Percentiles rank a stretch among this genome's conserved stretches.
Evolutionary conservation across 2,113 vertebrate genomes (phyloP).

Genomic region (Ondatra zibethicus): DNA sequence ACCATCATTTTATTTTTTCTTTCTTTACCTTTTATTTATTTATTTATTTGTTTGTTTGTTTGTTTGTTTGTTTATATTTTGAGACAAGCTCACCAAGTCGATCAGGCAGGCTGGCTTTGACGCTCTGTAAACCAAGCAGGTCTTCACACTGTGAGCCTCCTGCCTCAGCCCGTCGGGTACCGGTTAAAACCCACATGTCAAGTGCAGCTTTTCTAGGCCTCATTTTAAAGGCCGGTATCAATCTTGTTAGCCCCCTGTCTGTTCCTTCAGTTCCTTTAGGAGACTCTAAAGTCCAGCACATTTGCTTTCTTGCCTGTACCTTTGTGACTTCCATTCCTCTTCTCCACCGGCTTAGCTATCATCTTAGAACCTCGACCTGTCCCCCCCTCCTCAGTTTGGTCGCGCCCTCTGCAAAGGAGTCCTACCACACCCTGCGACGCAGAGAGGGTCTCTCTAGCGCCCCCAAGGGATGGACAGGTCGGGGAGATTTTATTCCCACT

Average conservation of each 20-base stretch:
- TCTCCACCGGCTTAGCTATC: neutral
- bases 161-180: neutral
- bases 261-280: neutral
- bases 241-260: neutral
- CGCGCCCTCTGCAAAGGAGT: neutral
- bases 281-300: neutral
- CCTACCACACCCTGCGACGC: neutral
- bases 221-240: neutral
- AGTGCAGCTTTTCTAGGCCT: neutral
- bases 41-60: too few relatives aligned
- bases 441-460: neutral
- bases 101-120: neutral
- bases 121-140: neutral
- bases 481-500: neutral
- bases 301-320: slow-evolving; percentile 11
- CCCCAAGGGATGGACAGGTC: neutral
- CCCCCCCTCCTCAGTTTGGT: neutral
- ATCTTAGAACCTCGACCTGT: neutral
- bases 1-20: too few relatives aligned
- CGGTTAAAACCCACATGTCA: neutral
- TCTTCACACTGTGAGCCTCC: neutral
- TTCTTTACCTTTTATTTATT: neutral
- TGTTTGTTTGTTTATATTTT: neutral
- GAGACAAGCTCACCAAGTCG: neutral
- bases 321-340: neutral